These are phyloP conservation scores for Entelurus aequoreus DNA, from an alignment of 2,113 vertebrate genomes.

Conservation along the genomic window DNA sequence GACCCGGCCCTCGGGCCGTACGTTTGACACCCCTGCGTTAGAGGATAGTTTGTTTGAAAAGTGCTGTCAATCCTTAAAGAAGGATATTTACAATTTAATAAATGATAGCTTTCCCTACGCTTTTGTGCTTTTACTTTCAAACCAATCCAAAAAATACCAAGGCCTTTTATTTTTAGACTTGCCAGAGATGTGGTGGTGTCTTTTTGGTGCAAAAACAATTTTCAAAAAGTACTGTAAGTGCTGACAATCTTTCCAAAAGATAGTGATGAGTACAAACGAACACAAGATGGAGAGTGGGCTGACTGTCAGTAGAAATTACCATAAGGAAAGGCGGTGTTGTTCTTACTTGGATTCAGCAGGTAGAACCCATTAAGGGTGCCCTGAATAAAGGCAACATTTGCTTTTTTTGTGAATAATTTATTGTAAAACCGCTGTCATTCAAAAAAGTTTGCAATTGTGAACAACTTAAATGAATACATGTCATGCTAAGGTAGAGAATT, in stretches of 20 bases:
- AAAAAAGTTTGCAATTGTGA: constrained; percentile 29
- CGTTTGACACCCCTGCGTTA: too few species aligned
- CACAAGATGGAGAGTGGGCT: not conserved
- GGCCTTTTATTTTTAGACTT: constrained; percentile 8
- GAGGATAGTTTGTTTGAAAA: not conserved
- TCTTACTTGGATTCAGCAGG: not conserved
- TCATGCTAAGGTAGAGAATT: not conserved
- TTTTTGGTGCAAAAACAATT: not conserved
- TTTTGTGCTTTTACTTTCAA: not conserved
- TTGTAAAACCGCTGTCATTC: constrained; percentile 14
- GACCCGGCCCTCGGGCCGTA: too few species aligned
- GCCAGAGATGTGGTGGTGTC: not conserved
- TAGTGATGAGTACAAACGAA: constrained; percentile 2
- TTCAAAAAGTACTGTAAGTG: not conserved
- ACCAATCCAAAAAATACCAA: constrained; percentile 9
- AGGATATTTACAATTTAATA: not conserved
- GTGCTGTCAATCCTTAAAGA: not conserved
- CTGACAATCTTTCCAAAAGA: not conserved
- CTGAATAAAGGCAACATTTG: constrained; percentile 5
- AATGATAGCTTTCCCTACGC: not conserved
- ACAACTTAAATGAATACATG: constrained; percentile 14
- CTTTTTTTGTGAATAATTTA: constrained; percentile 35
- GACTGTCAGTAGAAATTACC: constrained; percentile 23
- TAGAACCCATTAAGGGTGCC: not conserved
- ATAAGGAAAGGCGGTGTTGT: not conserved